These are phyloP conservation scores for Semotilus atromaculatus DNA, from an alignment of 2,797 vertebrate genomes.

Conservation along the genomic window DNA sequence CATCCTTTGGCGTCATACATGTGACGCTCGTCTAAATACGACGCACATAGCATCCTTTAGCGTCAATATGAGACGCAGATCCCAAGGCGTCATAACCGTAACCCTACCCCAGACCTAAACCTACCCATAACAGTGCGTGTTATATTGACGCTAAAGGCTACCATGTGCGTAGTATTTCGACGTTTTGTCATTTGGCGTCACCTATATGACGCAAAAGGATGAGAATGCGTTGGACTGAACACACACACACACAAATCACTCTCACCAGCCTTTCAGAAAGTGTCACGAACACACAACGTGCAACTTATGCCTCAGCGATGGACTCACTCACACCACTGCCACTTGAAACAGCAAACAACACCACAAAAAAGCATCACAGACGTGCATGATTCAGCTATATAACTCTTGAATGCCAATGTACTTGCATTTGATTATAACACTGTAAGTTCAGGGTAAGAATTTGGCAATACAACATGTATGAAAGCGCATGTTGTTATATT, in stretches of 20 bases:
- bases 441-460: conserved; percentile 13
- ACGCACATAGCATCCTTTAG: too few species aligned
- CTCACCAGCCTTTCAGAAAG: conserved; percentile 31
- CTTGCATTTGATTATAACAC: background rate
- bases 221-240: too few species aligned
- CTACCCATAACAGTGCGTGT: too few species aligned
- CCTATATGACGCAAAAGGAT: too few species aligned
- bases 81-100: too few species aligned
- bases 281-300: background rate
- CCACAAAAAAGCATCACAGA: conserved; percentile 8
- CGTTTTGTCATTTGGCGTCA: too few species aligned
- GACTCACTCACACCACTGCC: conserved; percentile 31
- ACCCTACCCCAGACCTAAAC: too few species aligned
- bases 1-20: too few species aligned
- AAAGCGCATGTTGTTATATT: conserved; percentile 7
- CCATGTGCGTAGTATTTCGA: too few species aligned
- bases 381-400: conserved; percentile 6
- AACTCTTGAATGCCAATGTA: conserved; percentile 20
- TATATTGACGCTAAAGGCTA: too few species aligned
- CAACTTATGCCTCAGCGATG: conserved; percentile 11
- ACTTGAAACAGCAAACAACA: background rate
- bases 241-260: conserved; percentile 14
- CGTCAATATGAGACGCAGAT: too few species aligned
- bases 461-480: background rate
- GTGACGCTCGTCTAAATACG: too few species aligned